phyloP scores from a whole-genome alignment of 2,797 vertebrate genomes.

The Phataginus tricuspis region DNA sequence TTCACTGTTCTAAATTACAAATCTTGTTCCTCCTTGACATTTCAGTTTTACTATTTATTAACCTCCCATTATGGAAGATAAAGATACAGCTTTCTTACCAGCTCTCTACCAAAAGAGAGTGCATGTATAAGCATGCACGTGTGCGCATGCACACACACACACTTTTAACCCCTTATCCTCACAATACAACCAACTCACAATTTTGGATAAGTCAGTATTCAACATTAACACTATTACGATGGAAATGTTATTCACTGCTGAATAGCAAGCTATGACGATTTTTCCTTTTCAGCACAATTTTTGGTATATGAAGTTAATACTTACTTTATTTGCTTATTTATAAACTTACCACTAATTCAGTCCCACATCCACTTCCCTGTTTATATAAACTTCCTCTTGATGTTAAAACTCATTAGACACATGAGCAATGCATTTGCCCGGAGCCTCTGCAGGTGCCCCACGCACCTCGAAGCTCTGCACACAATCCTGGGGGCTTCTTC shows the following conservation, averaged over 20 bases:
- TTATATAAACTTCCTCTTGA: background rate
- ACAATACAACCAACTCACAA: background rate
- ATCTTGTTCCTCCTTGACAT: background rate
- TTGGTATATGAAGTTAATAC: background rate
- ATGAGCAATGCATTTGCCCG: background rate
- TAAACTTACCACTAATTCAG: background rate
- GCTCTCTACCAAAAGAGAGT: background rate
- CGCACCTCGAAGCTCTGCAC: background rate
- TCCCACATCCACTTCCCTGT: background rate
- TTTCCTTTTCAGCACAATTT: background rate
- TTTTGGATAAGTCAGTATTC: background rate
- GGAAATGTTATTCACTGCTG: background rate
- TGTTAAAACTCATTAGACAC: background rate
- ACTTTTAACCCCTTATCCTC: background rate
- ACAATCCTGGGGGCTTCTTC: background rate
- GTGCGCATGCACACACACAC: background rate
- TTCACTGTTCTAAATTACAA: background rate
- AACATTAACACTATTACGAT: background rate
- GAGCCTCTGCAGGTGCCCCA: background rate
- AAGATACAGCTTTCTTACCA: background rate
- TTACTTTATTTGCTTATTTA: background rate
- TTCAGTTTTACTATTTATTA: background rate
- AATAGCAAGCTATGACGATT: background rate
- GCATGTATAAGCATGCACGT: fast-evolving
- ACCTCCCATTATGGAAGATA: background rate